Evolutionary conservation across 1,140 invertebrate species (phyloP).

Genomic region (Laodelphax striatellus): DNA sequence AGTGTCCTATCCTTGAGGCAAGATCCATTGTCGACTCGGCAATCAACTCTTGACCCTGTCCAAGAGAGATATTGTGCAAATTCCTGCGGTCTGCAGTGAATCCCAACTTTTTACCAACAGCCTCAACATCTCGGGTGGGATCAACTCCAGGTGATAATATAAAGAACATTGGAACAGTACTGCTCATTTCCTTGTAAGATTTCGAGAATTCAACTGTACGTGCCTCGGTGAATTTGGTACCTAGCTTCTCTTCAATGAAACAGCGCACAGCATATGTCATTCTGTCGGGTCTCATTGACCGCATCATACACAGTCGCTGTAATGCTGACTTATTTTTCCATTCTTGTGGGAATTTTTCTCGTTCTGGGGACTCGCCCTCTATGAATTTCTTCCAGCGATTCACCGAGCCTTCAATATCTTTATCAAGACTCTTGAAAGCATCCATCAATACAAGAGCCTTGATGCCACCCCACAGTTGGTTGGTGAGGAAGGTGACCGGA

Average conservation of each 20-base stretch:
- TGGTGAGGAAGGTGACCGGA: conserved; percentile 77
- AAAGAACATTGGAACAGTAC: conserved; percentile 83
- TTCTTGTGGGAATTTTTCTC: conserved; percentile 88
- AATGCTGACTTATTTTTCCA: conserved; percentile 89
- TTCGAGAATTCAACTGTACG: conserved; percentile 67
- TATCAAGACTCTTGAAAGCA: conserved; percentile 76
- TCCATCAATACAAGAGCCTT: conserved; percentile 62
- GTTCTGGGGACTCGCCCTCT: conserved; percentile 82
- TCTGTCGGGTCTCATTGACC: conserved; percentile 72
- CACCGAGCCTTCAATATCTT: conserved; percentile 82
- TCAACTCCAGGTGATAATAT: conserved; percentile 91
- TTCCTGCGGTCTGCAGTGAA: conserved; percentile 69
- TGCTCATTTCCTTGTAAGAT: conserved; percentile 72
- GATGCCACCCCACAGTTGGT: conserved; percentile 78
- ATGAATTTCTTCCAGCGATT: conserved; percentile 90
- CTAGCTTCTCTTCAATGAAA: conserved; percentile 79
- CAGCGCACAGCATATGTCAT: conserved; percentile 64
- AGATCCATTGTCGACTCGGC: conserved; percentile 76
- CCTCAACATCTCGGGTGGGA: conserved; percentile 82
- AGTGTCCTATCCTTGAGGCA: conserved; percentile 69
- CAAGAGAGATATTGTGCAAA: conserved; percentile 87
- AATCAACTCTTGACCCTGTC: conserved; percentile 87
- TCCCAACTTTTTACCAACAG: conserved; percentile 62
- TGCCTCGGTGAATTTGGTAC: conserved; percentile 68
- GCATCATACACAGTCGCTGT: conserved; percentile 84